Evolutionary conservation across 2,113 vertebrate species (phyloP).

Genomic region (Datnioides undecimradiatus): DNA sequence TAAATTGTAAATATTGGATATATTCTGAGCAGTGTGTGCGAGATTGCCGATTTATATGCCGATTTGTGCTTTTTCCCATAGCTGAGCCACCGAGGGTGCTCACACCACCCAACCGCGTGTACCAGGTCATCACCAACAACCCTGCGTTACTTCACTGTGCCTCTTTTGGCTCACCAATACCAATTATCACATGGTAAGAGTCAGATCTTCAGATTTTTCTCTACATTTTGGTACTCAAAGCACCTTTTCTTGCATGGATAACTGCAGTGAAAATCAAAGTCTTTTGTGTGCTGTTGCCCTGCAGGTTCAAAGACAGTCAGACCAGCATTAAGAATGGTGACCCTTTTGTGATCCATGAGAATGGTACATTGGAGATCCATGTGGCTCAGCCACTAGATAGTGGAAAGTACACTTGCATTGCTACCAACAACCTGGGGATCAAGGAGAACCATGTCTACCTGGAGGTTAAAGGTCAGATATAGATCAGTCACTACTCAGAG

Average conservation of each 20-base stretch:
- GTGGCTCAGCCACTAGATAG: slow-evolving; percentile 89
- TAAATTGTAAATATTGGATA: neutral
- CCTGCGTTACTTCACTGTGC: slow-evolving; percentile 90
- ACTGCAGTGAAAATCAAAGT: too few relatives aligned
- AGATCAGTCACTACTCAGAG: neutral
- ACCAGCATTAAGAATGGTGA: slow-evolving; percentile 87
- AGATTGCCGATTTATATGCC: neutral
- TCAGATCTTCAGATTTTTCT: too few relatives aligned
- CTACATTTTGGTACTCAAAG: too few relatives aligned
- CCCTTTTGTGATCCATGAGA: slow-evolving; percentile 89
- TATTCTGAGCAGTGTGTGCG: neutral
- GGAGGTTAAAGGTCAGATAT: slow-evolving; percentile 93
- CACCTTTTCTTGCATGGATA: too few relatives aligned
- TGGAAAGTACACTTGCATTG: slow-evolving; percentile 94
- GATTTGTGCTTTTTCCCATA: slow-evolving; percentile 70
- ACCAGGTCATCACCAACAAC: slow-evolving; percentile 91
- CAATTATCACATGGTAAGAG: slow-evolving; percentile 92
- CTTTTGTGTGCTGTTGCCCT: neutral
- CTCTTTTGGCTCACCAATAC: slow-evolving; percentile 94
- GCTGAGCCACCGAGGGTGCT: slow-evolving; percentile 94
- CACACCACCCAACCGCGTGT: slow-evolving; percentile 87
- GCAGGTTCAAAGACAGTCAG: slow-evolving; percentile 93
- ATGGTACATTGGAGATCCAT: slow-evolving; percentile 93
- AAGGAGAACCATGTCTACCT: slow-evolving; percentile 91
- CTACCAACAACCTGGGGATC: slow-evolving; percentile 91